Conservation (phyloP, 2,113 vertebrate species). For the Pycnonotus jocosus region DNA sequence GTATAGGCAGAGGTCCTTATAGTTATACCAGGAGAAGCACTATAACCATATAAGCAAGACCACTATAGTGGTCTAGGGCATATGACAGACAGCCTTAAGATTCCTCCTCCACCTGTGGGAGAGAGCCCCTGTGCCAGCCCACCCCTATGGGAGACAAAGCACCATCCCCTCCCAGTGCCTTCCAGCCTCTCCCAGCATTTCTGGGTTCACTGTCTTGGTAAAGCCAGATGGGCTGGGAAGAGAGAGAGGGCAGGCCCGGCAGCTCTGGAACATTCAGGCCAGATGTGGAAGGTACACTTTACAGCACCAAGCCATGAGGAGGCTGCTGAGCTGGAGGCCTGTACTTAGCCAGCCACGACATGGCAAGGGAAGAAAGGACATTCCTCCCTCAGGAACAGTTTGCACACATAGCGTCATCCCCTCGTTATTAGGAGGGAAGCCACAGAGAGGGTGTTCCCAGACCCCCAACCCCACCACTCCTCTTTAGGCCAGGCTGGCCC, state of each 20-base stretch:
- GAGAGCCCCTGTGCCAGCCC: neutral
- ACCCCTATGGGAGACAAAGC: neutral
- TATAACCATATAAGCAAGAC: neutral
- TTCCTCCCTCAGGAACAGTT: slow-evolving; percentile 21
- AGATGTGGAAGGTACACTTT: slow-evolving; percentile 30
- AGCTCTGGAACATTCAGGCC: neutral
- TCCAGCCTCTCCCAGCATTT: neutral
- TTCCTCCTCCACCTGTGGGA: neutral
- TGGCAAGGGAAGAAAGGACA: slow-evolving; percentile 61
- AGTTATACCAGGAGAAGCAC: neutral
- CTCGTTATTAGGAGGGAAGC: slow-evolving; percentile 26
- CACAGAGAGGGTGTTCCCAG: slow-evolving; percentile 52
- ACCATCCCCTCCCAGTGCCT: neutral
- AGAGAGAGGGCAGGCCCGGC: neutral
- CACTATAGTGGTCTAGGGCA: neutral
- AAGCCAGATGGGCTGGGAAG: neutral
- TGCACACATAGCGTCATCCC: neutral
- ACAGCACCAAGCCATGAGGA: neutral
- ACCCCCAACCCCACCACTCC: neutral
- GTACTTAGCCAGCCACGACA: neutral
- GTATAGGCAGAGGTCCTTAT: neutral
- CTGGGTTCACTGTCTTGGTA: neutral
- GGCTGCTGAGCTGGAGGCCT: slow-evolving; percentile 3
- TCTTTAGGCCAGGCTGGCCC: neutral
- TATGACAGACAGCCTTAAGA: neutral